These are phyloP conservation scores for Keiferia lycopersicella DNA, from an alignment of 2,888 invertebrate genomes.

Conservation along the genomic window DNA sequence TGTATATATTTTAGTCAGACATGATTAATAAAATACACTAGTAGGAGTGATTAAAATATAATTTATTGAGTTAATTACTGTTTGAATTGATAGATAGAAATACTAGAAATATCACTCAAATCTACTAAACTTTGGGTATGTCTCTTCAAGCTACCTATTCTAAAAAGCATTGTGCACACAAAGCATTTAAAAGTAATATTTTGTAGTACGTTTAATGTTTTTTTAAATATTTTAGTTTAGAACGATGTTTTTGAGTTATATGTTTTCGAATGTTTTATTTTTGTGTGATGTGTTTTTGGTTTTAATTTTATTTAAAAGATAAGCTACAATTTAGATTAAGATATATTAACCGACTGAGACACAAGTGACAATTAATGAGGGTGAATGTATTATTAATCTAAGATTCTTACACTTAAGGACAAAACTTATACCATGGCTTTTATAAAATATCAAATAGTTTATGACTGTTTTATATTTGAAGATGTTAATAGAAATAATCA, in stretches of 20 bases:
- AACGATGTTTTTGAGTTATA: background rate
- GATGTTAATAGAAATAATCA: background rate
- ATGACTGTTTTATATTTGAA: background rate
- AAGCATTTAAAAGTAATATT: too few relatives aligned
- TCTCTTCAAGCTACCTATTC: too few relatives aligned
- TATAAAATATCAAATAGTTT: background rate
- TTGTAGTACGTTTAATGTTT: too few relatives aligned
- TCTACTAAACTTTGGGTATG: too few relatives aligned
- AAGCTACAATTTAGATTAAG: constrained; percentile 5
- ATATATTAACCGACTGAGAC: constrained; percentile 18
- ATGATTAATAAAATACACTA: too few relatives aligned
- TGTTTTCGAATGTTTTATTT: background rate
- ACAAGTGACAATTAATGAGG: constrained; percentile 24
- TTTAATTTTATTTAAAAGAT: background rate
- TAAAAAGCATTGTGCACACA: too few relatives aligned
- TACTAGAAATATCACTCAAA: too few relatives aligned
- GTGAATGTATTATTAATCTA: constrained; percentile 12
- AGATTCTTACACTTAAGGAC: background rate
- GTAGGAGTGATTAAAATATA: too few relatives aligned
- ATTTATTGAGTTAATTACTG: too few relatives aligned
- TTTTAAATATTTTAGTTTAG: background rate
- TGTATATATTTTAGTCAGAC: too few relatives aligned
- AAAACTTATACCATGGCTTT: background rate
- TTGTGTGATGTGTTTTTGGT: background rate
- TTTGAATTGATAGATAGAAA: too few relatives aligned